Conservation (phyloP, 2,797 vertebrate species). For the Xiphorhynchus erythropygius region DNA sequence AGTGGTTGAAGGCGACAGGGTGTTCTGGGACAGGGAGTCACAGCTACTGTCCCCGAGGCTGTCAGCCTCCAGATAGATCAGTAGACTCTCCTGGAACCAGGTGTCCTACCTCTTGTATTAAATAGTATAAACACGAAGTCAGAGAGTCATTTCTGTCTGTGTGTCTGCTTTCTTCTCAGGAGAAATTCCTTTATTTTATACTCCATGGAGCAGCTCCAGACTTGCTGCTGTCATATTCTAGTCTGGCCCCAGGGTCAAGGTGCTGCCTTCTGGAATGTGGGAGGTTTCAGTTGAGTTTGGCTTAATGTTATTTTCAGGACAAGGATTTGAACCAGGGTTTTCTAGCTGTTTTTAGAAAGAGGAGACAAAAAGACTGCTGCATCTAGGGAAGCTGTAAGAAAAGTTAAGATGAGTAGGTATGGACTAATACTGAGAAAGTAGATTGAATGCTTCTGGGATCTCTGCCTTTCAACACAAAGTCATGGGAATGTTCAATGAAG, state of each 20-base stretch:
- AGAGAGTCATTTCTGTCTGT: background rate
- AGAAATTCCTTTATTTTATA: background rate
- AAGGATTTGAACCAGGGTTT: background rate
- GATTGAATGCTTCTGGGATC: background rate
- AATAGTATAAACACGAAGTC: background rate
- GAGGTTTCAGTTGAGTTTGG: background rate
- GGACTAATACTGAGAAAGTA: background rate
- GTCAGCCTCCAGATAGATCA: background rate
- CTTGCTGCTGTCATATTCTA: background rate
- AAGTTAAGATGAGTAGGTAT: background rate
- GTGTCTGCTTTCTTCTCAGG: background rate
- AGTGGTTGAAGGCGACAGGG: background rate
- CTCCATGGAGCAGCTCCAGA: background rate
- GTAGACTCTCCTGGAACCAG: background rate
- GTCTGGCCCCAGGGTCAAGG: background rate
- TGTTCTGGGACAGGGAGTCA: background rate
- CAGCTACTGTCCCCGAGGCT: background rate
- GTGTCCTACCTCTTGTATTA: accelerated
- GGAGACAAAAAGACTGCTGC: background rate
- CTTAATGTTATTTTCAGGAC: background rate
- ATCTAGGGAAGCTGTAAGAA: background rate
- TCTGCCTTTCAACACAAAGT: background rate
- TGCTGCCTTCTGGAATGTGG: background rate
- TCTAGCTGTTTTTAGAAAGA: background rate
- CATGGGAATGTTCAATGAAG: background rate